These are phyloP conservation scores for Marmota flaviventris DNA, from an alignment of 2,113 vertebrate genomes.

Conservation along the genomic window DNA sequence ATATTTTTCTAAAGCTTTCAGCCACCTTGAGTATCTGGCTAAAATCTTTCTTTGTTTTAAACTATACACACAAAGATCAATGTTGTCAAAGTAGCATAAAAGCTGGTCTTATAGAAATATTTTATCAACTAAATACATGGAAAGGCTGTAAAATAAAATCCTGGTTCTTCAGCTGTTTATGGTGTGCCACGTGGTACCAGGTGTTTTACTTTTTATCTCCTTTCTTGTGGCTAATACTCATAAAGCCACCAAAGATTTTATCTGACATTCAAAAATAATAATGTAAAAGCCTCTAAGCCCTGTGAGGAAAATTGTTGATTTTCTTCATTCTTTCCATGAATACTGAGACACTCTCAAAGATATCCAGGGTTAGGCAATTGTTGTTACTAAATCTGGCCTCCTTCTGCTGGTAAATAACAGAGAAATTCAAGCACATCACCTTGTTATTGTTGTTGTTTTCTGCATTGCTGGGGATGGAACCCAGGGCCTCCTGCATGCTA, in stretches of 20 bases:
- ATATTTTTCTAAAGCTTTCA: constrained; percentile 21
- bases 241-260: constrained; percentile 47
- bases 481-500: background rate
- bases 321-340: constrained; percentile 13
- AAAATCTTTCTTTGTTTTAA: constrained; percentile 58
- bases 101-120: constrained; percentile 25
- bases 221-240: constrained; percentile 45
- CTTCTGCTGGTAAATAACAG: background rate
- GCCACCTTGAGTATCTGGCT: constrained; percentile 15
- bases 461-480: background rate
- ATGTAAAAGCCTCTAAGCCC: constrained; percentile 6
- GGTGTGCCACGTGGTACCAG: background rate
- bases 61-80: constrained; percentile 29
- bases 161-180: background rate
- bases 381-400: background rate
- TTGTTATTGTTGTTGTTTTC: background rate
- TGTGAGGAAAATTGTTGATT: constrained; percentile 37
- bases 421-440: background rate
- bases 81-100: background rate
- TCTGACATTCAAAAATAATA: constrained; percentile 56
- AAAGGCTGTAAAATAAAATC: background rate
- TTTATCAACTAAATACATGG: constrained; percentile 1
- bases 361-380: background rate
- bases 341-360: background rate
- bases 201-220: background rate